Percentiles rank a stretch among this genome's conserved stretches.
Evolutionary conservation across 2,797 vertebrate species (phyloP).

Genomic region (Rousettus madagascariensis): DNA sequence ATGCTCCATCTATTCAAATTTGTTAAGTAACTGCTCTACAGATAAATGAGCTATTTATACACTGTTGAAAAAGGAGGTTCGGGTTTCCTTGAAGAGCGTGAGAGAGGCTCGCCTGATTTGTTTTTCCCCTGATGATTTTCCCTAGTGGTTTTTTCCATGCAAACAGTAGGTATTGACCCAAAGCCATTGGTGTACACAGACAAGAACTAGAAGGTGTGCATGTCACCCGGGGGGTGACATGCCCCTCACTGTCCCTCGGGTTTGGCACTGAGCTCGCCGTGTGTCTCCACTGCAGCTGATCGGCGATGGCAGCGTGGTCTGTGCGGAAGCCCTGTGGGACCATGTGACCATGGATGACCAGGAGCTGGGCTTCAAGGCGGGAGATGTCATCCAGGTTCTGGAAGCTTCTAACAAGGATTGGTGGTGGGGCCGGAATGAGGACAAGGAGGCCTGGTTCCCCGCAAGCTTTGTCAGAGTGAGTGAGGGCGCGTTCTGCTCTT

Average conservation of each 20-base stretch:
- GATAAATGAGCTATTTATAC: neutral
- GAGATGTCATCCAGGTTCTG: conserved; percentile 96
- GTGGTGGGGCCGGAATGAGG: conserved; percentile 97
- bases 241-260: fast-evolving
- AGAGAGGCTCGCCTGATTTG: neutral
- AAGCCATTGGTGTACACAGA: fast-evolving
- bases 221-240: fast-evolving
- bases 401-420: conserved; percentile 97
- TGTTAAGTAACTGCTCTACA: neutral
- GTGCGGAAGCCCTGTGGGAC: conserved; percentile 98
- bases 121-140: too few relatives aligned
- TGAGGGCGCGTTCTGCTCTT: neutral
- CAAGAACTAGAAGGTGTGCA: fast-evolving
- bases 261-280: neutral
- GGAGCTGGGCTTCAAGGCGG: conserved; percentile 98
- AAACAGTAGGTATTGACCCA: too few relatives aligned
- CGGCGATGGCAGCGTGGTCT: conserved; percentile 91
- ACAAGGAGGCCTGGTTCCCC: conserved; percentile 97
- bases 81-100: neutral
- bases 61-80: neutral
- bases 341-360: conserved; percentile 99
- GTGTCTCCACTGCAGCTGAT: conserved; percentile 88
- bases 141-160: neutral
- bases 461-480: conserved; percentile 98
- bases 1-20: neutral